Evolutionary conservation across 2,113 vertebrate genomes (phyloP), one percentile per base, ranked within the genome.

Genomic region (Corydoras maculifer): DNA sequence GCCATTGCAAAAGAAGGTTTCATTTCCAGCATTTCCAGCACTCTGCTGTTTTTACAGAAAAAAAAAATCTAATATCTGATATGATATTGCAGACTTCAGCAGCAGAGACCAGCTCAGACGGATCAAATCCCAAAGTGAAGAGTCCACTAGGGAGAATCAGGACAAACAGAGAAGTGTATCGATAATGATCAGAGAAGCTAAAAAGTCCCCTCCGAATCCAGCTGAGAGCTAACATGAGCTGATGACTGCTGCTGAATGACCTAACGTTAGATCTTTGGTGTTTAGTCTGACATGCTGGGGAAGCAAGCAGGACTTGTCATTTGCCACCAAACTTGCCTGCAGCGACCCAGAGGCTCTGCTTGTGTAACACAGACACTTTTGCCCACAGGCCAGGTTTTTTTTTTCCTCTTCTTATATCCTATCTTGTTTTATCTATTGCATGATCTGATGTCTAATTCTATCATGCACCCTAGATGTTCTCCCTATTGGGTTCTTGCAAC

Each of bases 311-410:
- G 81, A 76, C 74, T 82, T 88, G 86, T 88, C 88, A 87, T 89
- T 89, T 87, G 84, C 86, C 75, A 63, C 84, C 78, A 80, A 85
- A 84, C 84, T 88, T 87, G 88, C 88, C 86, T 84, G 82, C 85
- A 88, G 89, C 86, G 69, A 83, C 87, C 88, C 77, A 85, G 82
- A 86, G 88, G 89, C 87, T 87, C 82, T 84, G 82, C 77, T 80
- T 87, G 83, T 88, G 85, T 90, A 87, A 90, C 85, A 90, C 84
- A 89, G 82, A 88, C 81, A 87, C 86, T 86, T 25, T 35, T 90
- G 86, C 88, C 90, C 79, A 81, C 74, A 84, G 87, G 87, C 82
- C 76, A 72, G 18, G 18, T 25, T 25, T 25, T 25, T 25, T 25
- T 2, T 43, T 43, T 43, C 74, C 75, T 81, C 76, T 84, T 78